Percentiles rank a stretch among this genome's conserved stretches.
These are phyloP conservation scores for Bothrops jararaca DNA, from an alignment of 2,113 vertebrate species.

Conservation along the genomic window DNA sequence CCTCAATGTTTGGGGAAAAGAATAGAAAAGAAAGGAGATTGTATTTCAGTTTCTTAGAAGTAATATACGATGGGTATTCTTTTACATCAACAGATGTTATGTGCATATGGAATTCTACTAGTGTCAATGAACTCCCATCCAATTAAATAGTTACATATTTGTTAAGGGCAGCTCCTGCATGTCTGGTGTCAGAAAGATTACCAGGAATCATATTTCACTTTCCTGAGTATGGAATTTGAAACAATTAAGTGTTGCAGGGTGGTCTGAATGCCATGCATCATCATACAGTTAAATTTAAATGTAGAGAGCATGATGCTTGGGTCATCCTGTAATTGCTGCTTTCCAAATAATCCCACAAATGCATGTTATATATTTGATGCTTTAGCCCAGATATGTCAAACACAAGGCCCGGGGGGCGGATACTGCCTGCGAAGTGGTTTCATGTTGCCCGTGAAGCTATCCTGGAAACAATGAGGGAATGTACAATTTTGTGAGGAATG, in stretches of 20 bases:
- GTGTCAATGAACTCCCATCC: not conserved
- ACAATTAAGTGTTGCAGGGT: slow-evolving; percentile 6
- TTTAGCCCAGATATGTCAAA: not conserved
- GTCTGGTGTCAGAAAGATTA: not conserved
- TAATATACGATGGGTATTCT: not conserved
- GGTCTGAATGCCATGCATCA: slow-evolving; percentile 7
- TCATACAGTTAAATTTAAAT: slow-evolving; percentile 19
- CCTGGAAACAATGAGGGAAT: too few relatives aligned
- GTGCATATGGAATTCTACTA: not conserved
- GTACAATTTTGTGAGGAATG: too few relatives aligned
- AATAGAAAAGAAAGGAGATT: not conserved
- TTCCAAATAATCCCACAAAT: not conserved
- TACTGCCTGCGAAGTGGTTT: too few relatives aligned
- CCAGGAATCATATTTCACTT: not conserved
- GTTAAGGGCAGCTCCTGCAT: not conserved
- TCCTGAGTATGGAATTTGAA: not conserved
- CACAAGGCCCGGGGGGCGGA: too few relatives aligned
- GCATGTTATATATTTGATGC: slow-evolving; percentile 12
- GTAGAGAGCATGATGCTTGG: not conserved
- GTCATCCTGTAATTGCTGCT: slow-evolving; percentile 10
- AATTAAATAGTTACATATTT: not conserved
- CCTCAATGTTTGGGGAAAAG: not conserved
- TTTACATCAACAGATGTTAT: not conserved
- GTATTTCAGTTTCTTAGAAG: not conserved
- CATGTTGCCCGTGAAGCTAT: too few relatives aligned